Evolutionary conservation across 2,888 invertebrate species (phyloP).

Genomic region (Hydriomena furcata): DNA sequence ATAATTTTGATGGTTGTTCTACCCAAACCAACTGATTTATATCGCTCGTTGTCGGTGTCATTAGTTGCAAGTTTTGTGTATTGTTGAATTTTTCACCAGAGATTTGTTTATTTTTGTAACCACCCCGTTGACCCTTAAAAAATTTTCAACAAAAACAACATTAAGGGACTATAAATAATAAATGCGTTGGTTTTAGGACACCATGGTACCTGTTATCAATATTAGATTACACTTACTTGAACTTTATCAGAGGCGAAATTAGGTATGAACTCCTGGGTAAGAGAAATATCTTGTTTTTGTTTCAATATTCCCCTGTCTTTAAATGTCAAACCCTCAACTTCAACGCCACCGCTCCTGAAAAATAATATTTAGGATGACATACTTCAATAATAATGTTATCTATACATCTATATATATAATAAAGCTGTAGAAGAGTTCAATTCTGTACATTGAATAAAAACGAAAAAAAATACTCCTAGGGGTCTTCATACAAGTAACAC

Average conservation of each 20-base stretch:
- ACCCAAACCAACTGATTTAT: slow-evolving; percentile 88
- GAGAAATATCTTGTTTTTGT: slow-evolving; percentile 38
- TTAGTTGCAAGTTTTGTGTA: slow-evolving; percentile 83
- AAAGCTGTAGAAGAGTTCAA: no score
- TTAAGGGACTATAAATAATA: slow-evolving; percentile 43
- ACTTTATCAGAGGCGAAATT: slow-evolving; percentile 38
- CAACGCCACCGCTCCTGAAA: slow-evolving; percentile 45
- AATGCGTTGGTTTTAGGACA: no score
- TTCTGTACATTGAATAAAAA: no score
- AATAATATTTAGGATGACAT: no score
- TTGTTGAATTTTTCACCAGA: slow-evolving; percentile 29
- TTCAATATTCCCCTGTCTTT: slow-evolving; percentile 33
- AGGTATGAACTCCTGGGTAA: slow-evolving; percentile 41
- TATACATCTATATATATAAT: no score
- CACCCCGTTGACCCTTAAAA: slow-evolving; percentile 61
- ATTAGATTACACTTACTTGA: slow-evolving; percentile 34
- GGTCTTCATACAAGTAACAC: no score
- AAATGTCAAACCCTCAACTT: slow-evolving; percentile 39
- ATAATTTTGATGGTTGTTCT: slow-evolving; percentile 59
- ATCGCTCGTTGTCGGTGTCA: slow-evolving; percentile 85
- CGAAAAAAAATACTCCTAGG: no score
- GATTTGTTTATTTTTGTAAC: slow-evolving; percentile 49
- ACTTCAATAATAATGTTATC: no score
- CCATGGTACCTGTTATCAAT: no score
- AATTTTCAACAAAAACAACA: slow-evolving; percentile 44